These are phyloP conservation scores for Graphium colonna DNA, from an alignment of 2,888 invertebrate species.

Conservation along the genomic window DNA sequence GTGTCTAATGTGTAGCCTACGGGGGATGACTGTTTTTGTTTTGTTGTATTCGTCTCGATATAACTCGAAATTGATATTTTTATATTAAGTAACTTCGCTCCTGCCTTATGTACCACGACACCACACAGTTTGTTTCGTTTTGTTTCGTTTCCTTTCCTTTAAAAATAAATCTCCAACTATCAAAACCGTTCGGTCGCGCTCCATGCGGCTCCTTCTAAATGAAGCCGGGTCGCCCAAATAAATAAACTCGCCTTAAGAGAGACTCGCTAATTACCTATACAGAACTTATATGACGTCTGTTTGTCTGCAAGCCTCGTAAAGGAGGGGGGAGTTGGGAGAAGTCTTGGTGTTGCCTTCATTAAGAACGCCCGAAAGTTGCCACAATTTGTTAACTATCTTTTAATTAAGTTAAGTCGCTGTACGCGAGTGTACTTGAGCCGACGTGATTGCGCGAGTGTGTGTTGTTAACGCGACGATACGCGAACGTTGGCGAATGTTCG, in stretches of 20 bases:
- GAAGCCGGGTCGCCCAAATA: constrained; percentile 66
- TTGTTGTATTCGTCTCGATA: no score
- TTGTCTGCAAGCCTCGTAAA: constrained; percentile 13
- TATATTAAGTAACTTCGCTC: no score
- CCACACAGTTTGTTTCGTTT: no score
- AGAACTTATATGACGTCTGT: constrained; percentile 32
- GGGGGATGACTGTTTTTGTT: no score
- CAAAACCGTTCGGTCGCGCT: constrained; percentile 36
- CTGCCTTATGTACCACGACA: no score
- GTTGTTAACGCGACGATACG: no score
- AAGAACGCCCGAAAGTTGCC: constrained; percentile 14
- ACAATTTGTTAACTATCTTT: constrained; percentile 21
- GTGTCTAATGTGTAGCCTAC: no score
- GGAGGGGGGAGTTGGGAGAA: constrained; percentile 3
- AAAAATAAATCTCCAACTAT: no score
- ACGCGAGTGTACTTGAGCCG: not conserved
- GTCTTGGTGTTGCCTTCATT: constrained; percentile 13
- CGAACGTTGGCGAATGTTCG: no score
- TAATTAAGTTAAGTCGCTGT: constrained; percentile 6
- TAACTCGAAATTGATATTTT: no score
- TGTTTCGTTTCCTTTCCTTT: no score
- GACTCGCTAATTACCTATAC: constrained; percentile 64
- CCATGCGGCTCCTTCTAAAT: constrained; percentile 50
- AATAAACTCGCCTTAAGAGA: constrained; percentile 62
- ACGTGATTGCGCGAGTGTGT: not conserved